Percentiles rank a stretch among this genome's conserved stretches.
Evolutionary conservation across 2,113 vertebrate species (phyloP).

Genomic region (Atlantisia rogersi): DNA sequence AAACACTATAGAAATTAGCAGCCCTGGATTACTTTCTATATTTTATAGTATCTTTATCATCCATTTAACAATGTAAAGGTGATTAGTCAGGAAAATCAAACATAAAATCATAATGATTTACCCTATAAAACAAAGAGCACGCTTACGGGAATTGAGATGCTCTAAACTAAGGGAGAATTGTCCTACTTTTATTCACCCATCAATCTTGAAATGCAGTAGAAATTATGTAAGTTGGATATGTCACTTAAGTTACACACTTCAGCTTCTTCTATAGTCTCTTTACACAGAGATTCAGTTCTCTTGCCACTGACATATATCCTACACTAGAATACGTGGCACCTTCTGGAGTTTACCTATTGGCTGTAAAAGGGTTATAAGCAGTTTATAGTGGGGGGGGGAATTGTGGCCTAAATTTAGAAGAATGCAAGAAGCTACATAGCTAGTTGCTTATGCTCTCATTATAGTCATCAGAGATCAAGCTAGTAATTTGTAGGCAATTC

Average conservation of each 20-base stretch:
- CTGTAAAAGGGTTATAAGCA: neutral
- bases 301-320: neutral
- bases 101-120: neutral
- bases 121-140: neutral
- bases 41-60: slow-evolving; percentile 22
- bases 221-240: neutral
- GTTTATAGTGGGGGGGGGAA: neutral
- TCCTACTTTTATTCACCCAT: neutral
- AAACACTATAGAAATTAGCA: slow-evolving; percentile 43
- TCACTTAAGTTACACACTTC: neutral
- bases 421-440: neutral
- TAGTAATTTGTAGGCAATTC: neutral
- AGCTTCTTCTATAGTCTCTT: neutral
- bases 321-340: neutral
- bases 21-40: neutral
- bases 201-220: neutral
- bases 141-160: neutral
- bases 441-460: neutral
- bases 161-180: neutral
- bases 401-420: neutral
- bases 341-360: neutral
- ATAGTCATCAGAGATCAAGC: neutral
- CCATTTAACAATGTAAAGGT: slow-evolving; percentile 2
- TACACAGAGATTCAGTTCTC: neutral
- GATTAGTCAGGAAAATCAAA: neutral